Evolutionary conservation across 2,113 vertebrate species (phyloP).

Genomic region (Hippocampus comes): DNA sequence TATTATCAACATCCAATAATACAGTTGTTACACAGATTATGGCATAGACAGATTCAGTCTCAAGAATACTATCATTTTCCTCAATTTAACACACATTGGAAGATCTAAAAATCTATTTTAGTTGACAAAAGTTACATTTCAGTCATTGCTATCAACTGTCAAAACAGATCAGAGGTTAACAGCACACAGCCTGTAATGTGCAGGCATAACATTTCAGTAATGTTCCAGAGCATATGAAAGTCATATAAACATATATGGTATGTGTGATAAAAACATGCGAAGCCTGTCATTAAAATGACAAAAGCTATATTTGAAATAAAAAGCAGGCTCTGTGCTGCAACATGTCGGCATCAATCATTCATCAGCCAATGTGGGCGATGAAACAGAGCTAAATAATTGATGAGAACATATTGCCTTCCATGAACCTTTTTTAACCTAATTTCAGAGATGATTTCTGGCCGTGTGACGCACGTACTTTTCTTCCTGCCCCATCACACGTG

Average conservation of each 20-base stretch:
- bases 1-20: not conserved
- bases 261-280: not conserved
- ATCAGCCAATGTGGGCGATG: constrained; percentile 51
- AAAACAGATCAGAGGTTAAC: not conserved
- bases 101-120: not conserved
- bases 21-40: no score
- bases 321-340: constrained; percentile 34
- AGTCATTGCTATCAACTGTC: not conserved
- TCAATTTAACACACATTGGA: not conserved
- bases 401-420: constrained; percentile 54
- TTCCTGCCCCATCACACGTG: not conserved
- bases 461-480: not conserved
- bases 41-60: no score
- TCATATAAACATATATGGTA: not conserved
- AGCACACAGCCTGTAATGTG: not conserved
- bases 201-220: not conserved
- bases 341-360: constrained; percentile 62
- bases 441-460: constrained; percentile 31
- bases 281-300: constrained; percentile 16
- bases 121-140: no score
- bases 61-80: not conserved
- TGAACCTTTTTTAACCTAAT: constrained; percentile 37
- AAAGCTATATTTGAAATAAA: constrained; percentile 21
- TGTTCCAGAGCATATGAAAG: not conserved
- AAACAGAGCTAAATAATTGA: constrained; percentile 60